These are phyloP conservation scores for Glaucomys volans DNA, from an alignment of 2,113 vertebrate species.

Conservation along the genomic window DNA sequence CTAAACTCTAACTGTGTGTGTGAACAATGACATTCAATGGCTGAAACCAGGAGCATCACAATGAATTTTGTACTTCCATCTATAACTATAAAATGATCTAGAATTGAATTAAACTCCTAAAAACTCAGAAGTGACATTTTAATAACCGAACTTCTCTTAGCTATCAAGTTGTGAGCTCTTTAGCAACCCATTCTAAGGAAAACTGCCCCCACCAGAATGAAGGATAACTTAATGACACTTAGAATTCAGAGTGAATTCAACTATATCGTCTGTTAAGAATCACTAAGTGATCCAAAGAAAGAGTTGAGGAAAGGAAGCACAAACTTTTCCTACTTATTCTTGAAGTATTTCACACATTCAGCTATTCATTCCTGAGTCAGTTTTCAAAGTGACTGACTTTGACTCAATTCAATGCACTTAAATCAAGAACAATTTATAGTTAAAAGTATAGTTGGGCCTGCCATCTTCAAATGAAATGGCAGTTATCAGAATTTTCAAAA, in stretches of 20 bases:
- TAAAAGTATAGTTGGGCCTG: neutral
- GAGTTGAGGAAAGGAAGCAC: neutral
- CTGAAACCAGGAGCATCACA: neutral
- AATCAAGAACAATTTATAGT: neutral
- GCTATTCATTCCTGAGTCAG: neutral
- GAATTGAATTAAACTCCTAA: slow-evolving; percentile 29
- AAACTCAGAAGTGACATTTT: slow-evolving; percentile 61
- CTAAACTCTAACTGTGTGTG: neutral
- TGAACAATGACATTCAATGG: neutral
- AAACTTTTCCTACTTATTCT: neutral
- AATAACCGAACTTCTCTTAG: slow-evolving; percentile 46
- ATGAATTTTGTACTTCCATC: neutral
- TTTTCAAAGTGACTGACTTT: slow-evolving; percentile 43
- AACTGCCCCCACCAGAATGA: neutral
- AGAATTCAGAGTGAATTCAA: neutral
- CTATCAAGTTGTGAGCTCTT: slow-evolving; percentile 54
- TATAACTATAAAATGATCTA: neutral
- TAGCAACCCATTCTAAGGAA: slow-evolving; percentile 38
- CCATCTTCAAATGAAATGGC: slow-evolving; percentile 23
- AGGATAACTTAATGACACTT: slow-evolving; percentile 3
- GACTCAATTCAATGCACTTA: neutral
- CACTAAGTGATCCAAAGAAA: slow-evolving; percentile 6
- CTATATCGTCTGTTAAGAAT: neutral
- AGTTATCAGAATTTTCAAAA: slow-evolving; percentile 36
- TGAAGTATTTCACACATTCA: neutral